Percentiles rank a stretch among this genome's conserved stretches.
These are phyloP conservation scores for Pseudolycoriella hygida DNA, from an alignment of 2,888 invertebrate species.

Conservation along the genomic window DNA sequence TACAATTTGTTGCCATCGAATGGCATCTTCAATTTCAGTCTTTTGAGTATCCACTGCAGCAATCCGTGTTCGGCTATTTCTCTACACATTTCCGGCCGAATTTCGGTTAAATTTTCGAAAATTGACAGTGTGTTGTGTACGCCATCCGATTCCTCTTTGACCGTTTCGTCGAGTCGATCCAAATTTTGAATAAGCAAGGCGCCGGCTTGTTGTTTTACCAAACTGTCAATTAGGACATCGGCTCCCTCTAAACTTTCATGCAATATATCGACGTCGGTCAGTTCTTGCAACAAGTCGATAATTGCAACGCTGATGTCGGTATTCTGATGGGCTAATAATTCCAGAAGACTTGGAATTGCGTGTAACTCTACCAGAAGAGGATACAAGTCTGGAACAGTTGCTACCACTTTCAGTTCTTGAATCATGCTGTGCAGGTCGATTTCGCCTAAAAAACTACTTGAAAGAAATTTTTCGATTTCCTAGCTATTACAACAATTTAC, in stretches of 20 bases:
- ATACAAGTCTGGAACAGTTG: conserved; percentile 92
- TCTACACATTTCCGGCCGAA: conserved; percentile 62
- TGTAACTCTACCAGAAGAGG: conserved; percentile 76
- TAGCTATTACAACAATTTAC: conserved; percentile 21
- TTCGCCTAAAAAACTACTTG: too few species aligned
- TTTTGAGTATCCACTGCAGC: conserved; percentile 77
- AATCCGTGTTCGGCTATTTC: conserved; percentile 85
- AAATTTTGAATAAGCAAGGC: conserved; percentile 84
- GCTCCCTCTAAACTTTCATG: conserved; percentile 87
- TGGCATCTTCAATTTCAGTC: conserved; percentile 71
- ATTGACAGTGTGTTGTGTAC: conserved; percentile 84
- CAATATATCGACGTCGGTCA: conserved; percentile 93
- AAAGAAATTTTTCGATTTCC: too few species aligned
- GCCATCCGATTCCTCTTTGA: conserved; percentile 90
- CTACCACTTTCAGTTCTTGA: conserved; percentile 78
- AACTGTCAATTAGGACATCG: conserved; percentile 66
- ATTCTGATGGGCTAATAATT: conserved; percentile 89
- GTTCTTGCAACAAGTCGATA: conserved; percentile 51
- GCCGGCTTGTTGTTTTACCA: conserved; percentile 79
- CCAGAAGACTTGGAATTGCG: conserved; percentile 77
- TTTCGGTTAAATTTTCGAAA: conserved; percentile 89
- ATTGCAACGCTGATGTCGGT: conserved; percentile 41
- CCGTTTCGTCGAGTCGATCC: conserved; percentile 77
- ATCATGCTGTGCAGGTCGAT: conserved; percentile 78
- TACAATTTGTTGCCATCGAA: conserved; percentile 93